Percentiles rank a stretch among this genome's conserved stretches.
phyloP scores from a whole-genome alignment of 2,888 invertebrate species.

The Ennomos fuscantarius region DNA sequence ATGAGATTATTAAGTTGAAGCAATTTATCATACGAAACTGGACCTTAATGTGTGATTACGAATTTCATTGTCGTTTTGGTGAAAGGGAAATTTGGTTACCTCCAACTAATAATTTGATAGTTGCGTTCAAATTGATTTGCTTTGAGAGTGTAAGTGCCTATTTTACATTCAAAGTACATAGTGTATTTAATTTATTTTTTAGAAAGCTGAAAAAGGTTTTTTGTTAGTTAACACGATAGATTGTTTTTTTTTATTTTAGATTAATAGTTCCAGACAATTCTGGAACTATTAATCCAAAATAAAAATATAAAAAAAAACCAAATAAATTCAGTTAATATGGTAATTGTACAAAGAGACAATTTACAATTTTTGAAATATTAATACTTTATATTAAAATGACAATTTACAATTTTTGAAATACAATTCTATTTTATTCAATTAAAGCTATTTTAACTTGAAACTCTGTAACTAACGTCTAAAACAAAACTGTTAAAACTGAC shows the following conservation, averaged over 20 bases:
- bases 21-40: slow-evolving; percentile 44
- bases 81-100: slow-evolving; percentile 21
- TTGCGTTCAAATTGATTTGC: slow-evolving; percentile 19
- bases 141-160: slow-evolving; percentile 2
- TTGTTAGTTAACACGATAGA: neutral
- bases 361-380: too few species aligned
- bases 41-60: slow-evolving; percentile 40
- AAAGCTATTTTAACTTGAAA: slow-evolving; percentile 9
- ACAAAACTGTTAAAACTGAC: slow-evolving; percentile 28
- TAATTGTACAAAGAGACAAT: too few species aligned
- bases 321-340: too few species aligned
- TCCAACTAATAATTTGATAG: slow-evolving; percentile 13
- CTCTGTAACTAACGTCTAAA: slow-evolving; percentile 18
- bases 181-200: slow-evolving; percentile 2
- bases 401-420: neutral
- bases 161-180: neutral
- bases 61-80: slow-evolving; percentile 20
- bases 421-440: slow-evolving; percentile 5
- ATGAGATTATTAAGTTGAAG: slow-evolving; percentile 27
- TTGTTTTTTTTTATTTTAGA: neutral
- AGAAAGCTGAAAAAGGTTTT: neutral
- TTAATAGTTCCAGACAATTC: neutral
- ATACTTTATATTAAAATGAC: too few species aligned
- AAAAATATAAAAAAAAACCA: too few species aligned
- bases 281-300: too few species aligned